These are phyloP conservation scores for Perdita meconis DNA, from an alignment of 2,888 invertebrate species.

Conservation along the genomic window DNA sequence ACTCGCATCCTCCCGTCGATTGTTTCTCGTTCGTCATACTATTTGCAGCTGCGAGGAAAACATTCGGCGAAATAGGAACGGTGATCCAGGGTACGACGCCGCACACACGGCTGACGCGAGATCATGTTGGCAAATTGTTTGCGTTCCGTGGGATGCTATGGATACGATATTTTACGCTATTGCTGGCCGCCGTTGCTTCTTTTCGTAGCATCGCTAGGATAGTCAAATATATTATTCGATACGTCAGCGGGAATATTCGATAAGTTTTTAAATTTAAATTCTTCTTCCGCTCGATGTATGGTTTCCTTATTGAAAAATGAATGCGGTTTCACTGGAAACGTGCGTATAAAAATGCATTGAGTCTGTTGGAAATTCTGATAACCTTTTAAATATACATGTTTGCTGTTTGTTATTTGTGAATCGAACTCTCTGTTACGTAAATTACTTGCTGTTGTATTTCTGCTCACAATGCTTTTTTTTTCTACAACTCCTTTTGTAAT, in stretches of 20 bases:
- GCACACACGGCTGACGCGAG: conserved; percentile 3
- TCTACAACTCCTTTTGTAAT: too few relatives aligned
- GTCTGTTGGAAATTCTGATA: too few relatives aligned
- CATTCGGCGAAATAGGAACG: conserved; percentile 31
- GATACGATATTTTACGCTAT: conserved; percentile 21
- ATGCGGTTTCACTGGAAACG: background rate
- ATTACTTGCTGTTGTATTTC: too few relatives aligned
- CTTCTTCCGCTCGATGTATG: too few relatives aligned
- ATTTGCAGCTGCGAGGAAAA: conserved; percentile 58
- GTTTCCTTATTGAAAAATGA: background rate
- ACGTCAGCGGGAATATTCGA: background rate
- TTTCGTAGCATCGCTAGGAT: background rate
- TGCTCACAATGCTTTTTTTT: too few relatives aligned
- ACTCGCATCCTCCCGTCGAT: conserved; percentile 63
- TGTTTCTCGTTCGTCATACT: conserved; percentile 64
- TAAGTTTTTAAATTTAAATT: background rate
- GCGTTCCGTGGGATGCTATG: conserved; percentile 9
- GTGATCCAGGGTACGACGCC: conserved; percentile 1
- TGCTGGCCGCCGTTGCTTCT: background rate
- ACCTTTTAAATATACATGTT: too few relatives aligned
- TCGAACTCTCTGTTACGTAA: too few relatives aligned
- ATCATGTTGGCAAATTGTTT: conserved; percentile 35
- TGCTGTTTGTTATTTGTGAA: too few relatives aligned
- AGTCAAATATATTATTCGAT: background rate
- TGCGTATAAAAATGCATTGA: too few relatives aligned